These are phyloP conservation scores for Perognathus longimembris DNA, from an alignment of 2,113 vertebrate genomes.

Conservation along the genomic window DNA sequence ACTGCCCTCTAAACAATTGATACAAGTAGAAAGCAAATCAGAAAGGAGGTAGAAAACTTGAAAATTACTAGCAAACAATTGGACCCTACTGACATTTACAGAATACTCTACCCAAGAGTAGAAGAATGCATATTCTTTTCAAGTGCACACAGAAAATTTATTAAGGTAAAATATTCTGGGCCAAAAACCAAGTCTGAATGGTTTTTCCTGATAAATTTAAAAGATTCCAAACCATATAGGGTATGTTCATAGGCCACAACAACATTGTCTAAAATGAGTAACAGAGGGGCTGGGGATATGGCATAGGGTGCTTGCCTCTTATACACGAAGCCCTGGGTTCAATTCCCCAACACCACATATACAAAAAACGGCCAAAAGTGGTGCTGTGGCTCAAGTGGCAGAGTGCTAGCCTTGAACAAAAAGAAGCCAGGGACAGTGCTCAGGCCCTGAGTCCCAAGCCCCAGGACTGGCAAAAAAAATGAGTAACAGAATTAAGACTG, in stretches of 20 bases:
- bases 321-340: too few relatives aligned
- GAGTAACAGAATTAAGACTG: not conserved
- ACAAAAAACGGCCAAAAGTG: too few relatives aligned
- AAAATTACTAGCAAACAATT: slow-evolving; percentile 18
- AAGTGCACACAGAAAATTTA: not conserved
- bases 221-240: slow-evolving; percentile 1
- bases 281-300: not conserved
- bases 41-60: not conserved
- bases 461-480: too few relatives aligned
- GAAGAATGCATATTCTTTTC: not conserved
- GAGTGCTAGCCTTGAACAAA: too few relatives aligned
- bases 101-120: not conserved
- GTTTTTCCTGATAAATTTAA: not conserved
- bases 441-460: too few relatives aligned
- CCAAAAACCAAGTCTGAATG: not conserved
- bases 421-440: too few relatives aligned
- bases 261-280: not conserved
- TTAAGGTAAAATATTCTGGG: not conserved
- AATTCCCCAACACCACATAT: too few relatives aligned
- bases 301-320: too few relatives aligned
- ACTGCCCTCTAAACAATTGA: not conserved
- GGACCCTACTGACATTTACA: not conserved
- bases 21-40: not conserved
- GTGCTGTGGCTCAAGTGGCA: too few relatives aligned
- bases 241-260: not conserved